These are phyloP conservation scores for Thecophora atra DNA, from an alignment of 2,888 invertebrate species.

Conservation along the genomic window DNA sequence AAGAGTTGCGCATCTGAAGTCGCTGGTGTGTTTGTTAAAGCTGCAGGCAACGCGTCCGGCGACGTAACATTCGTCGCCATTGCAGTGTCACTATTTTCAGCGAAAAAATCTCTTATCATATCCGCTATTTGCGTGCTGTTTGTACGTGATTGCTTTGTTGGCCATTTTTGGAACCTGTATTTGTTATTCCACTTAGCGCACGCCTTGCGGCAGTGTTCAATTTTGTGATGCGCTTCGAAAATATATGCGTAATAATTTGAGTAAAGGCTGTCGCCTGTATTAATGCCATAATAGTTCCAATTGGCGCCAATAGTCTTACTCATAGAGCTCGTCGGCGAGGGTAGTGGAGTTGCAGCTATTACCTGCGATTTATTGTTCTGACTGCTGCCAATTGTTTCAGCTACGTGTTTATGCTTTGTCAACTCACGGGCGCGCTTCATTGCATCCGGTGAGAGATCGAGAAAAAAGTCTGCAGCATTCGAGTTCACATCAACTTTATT, in stretches of 20 bases:
- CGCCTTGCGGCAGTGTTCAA: slow-evolving; percentile 77
- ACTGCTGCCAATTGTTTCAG: slow-evolving; percentile 47
- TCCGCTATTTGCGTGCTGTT: slow-evolving; percentile 58
- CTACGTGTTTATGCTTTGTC: slow-evolving; percentile 58
- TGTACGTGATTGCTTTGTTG: slow-evolving; percentile 50
- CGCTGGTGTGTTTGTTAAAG: not conserved
- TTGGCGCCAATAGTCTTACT: slow-evolving; percentile 67
- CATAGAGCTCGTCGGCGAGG: slow-evolving; percentile 58
- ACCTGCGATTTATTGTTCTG: slow-evolving; percentile 3
- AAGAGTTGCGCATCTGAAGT: not conserved
- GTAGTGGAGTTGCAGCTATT: slow-evolving; percentile 46
- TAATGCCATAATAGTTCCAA: slow-evolving; percentile 69
- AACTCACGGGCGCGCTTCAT: slow-evolving; percentile 63
- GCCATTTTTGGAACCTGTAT: slow-evolving; percentile 73
- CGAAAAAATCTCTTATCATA: slow-evolving; percentile 63
- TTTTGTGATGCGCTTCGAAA: slow-evolving; percentile 82
- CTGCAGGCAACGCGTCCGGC: slow-evolving; percentile 11
- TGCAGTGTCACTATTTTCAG: slow-evolving; percentile 54
- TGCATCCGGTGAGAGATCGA: slow-evolving; percentile 75
- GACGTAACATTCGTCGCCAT: slow-evolving; percentile 24
- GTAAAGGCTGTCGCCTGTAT: slow-evolving; percentile 74
- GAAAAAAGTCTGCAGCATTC: slow-evolving; percentile 78
- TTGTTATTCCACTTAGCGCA: slow-evolving; percentile 82
- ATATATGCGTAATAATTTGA: slow-evolving; percentile 88
- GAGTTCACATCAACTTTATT: slow-evolving; percentile 78